These are phyloP conservation scores for Crotophaga sulcirostris DNA, from an alignment of 2,113 vertebrate genomes.

Conservation along the genomic window DNA sequence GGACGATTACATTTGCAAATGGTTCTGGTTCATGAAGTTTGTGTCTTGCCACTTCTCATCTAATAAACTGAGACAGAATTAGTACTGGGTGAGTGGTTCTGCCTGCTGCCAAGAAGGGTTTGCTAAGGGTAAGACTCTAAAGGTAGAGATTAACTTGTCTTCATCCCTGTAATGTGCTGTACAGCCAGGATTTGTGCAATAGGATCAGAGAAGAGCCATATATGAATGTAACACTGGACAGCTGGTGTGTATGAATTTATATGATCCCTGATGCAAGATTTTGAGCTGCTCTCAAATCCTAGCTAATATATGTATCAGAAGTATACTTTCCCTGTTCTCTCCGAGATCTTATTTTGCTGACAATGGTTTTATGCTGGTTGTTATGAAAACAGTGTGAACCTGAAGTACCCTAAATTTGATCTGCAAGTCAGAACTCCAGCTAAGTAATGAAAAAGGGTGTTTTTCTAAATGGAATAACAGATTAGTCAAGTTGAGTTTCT, in stretches of 20 bases:
- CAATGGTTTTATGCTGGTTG: neutral
- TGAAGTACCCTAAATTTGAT: neutral
- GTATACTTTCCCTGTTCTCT: slow-evolving; percentile 43
- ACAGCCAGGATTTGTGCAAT: slow-evolving; percentile 92
- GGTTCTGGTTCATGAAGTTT: slow-evolving; percentile 61
- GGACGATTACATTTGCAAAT: slow-evolving; percentile 43
- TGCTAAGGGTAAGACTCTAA: slow-evolving; percentile 97
- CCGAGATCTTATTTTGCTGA: neutral
- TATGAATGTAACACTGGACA: slow-evolving; percentile 67
- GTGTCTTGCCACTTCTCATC: slow-evolving; percentile 75
- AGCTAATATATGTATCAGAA: slow-evolving; percentile 30
- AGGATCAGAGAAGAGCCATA: slow-evolving; percentile 83
- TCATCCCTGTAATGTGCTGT: slow-evolving; percentile 97
- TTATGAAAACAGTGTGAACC: neutral
- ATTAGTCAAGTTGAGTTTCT: neutral
- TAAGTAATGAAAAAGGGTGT: neutral
- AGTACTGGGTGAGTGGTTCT: slow-evolving; percentile 88
- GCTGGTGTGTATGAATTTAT: slow-evolving; percentile 73
- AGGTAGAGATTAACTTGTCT: slow-evolving; percentile 90
- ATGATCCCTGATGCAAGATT: neutral
- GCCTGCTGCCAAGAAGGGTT: slow-evolving; percentile 93
- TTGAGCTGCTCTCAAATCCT: slow-evolving; percentile 16
- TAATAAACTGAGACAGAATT: slow-evolving; percentile 94
- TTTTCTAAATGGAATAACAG: neutral
- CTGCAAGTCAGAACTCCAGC: neutral